phyloP scores from a whole-genome alignment of 2,797 vertebrate genomes.

The Eulemur albifrons region DNA sequence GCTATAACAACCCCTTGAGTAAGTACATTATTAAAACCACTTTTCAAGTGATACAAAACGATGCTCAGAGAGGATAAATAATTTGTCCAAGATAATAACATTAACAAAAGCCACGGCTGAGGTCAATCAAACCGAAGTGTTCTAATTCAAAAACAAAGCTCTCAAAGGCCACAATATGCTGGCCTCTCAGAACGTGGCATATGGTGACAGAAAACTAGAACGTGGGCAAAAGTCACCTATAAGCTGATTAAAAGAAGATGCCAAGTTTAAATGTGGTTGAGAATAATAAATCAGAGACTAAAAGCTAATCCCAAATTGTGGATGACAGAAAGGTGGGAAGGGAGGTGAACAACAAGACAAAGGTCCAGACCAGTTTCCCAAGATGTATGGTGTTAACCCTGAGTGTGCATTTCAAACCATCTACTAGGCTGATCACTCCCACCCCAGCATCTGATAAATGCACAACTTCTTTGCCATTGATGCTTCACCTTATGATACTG shows the following conservation, averaged over 20 bases:
- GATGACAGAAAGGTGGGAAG: not conserved
- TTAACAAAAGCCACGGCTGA: not conserved
- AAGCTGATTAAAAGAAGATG: not conserved
- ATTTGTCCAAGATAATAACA: not conserved
- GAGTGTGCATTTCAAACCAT: not conserved
- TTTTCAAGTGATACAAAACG: not conserved
- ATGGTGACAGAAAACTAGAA: not conserved
- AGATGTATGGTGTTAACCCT: not conserved
- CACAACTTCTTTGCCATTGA: not conserved
- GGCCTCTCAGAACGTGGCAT: not conserved
- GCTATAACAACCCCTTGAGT: not conserved
- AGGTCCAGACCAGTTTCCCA: not conserved
- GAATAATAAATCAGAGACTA: slow-evolving; percentile 8
- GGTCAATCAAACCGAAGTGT: not conserved
- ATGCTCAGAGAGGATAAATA: not conserved
- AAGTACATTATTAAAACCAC: not conserved
- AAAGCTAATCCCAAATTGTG: not conserved
- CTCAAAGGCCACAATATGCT: not conserved
- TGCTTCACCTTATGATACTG: not conserved
- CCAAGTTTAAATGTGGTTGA: not conserved
- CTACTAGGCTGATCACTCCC: not conserved
- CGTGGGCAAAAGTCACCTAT: not conserved
- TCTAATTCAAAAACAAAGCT: not conserved
- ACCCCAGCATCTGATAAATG: not conserved
- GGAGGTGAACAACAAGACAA: not conserved